Base-by-base conservation (phyloP, 2,113 vertebrate species). In the Campylomormyrus numenius region DNA sequence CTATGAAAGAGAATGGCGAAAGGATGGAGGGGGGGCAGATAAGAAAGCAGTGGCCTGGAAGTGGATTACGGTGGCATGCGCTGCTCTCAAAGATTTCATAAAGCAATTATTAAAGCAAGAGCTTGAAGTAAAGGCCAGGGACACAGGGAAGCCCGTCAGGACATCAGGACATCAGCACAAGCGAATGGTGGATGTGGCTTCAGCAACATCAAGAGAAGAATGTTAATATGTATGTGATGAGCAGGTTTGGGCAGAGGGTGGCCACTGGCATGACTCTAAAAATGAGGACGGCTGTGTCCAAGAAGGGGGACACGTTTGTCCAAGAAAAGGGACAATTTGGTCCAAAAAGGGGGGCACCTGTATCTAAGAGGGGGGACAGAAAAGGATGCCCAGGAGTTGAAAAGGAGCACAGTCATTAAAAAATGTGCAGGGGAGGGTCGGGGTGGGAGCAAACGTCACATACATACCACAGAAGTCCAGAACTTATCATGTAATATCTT, bases 31-130 rank as follows among this genome's bases (percentile, higher is more conserved):
- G 74, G 89, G 35, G 39, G 39, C 86, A 42, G 45, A 91, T 39
- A 89, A 91, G 91, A 66, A 2, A 49, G 87, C 88, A 85, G 88
- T 83, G 88, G 89, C 94, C 90, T 80, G n/a, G 62, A 90, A 92
- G 91, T 89, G 93, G 93, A 95, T 94, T 94, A 95, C 90, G 74
- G 19, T 56, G 87, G 48, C 93, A 91, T 89, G 39, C 93, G 93
- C 89, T 39, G 90, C 92, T 94, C 93, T 91, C 93, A 92, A 91
- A 93, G 93, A 94, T 94, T 95, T 95, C 93, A 94, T 91, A 92
- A 95, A 94, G 94, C 93, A 91, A 91, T 93, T 94, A 96, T 96
- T 94, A 95, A 95, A 96, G 95, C 93, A 93, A 90, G 93, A 95
- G 94, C 94, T 94, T 92, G 92, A 92, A 90, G 95, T 92, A 90